These are phyloP conservation scores for Pseudochirops corinnae DNA, from an alignment of 2,797 vertebrate species.

Conservation along the genomic window DNA sequence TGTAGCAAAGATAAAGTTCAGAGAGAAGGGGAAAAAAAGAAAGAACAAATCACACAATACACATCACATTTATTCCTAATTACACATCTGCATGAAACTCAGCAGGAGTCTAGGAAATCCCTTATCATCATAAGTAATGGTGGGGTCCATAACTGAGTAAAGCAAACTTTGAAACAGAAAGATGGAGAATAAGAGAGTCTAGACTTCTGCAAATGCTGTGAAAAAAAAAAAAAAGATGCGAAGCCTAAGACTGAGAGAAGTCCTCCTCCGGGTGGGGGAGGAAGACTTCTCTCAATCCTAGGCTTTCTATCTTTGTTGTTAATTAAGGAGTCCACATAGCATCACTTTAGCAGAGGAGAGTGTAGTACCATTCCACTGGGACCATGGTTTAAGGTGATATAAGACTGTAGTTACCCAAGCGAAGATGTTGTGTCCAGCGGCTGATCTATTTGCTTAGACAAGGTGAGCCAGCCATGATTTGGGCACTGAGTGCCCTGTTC, in stretches of 20 bases:
- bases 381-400: background rate
- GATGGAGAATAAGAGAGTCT: background rate
- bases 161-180: background rate
- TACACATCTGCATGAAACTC: background rate
- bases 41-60: background rate
- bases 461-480: background rate
- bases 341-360: background rate
- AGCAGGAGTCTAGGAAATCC: background rate
- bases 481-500: background rate
- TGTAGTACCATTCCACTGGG: background rate
- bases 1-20: background rate
- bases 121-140: background rate
- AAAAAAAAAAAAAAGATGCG: background rate
- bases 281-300: background rate
- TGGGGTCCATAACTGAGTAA: background rate
- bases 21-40: background rate
- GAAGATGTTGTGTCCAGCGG: background rate
- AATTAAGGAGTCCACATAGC: background rate
- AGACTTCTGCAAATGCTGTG: background rate
- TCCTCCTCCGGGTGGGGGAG: no score
- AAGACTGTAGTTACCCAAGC: background rate
- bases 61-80: background rate
- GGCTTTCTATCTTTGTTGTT: background rate
- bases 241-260: no score
- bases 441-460: background rate